Percentiles rank a stretch among this genome's conserved stretches.
These are phyloP conservation scores for Hyperoodon ampullatus DNA, from an alignment of 2,113 vertebrate genomes.

Conservation along the genomic window DNA sequence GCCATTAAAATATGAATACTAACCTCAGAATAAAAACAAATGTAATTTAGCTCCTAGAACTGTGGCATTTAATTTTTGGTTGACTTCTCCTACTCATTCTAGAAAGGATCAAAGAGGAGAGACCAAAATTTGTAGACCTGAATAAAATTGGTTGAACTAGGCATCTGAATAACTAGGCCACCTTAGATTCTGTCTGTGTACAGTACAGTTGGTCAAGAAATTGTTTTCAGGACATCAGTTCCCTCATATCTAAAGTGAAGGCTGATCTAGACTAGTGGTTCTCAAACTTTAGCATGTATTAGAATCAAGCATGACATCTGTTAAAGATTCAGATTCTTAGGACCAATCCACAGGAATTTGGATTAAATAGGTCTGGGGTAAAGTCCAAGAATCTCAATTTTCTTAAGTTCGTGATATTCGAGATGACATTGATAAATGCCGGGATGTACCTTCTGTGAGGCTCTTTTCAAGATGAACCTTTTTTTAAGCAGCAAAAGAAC, in stretches of 20 bases:
- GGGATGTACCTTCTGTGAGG: neutral
- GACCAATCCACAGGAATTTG: neutral
- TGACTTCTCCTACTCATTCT: neutral
- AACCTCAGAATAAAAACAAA: neutral
- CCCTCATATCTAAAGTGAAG: neutral
- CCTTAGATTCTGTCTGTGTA: neutral
- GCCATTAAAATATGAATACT: neutral
- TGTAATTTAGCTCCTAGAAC: neutral
- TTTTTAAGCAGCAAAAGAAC: neutral
- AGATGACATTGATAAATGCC: neutral
- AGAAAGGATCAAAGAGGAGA: neutral
- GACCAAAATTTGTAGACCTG: neutral
- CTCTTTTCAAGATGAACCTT: constrained; percentile 2
- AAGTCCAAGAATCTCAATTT: neutral
- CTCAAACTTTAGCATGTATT: neutral
- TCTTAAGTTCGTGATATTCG: neutral
- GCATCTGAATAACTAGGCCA: neutral
- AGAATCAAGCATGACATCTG: neutral
- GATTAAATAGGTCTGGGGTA: neutral
- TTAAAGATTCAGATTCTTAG: neutral
- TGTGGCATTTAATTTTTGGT: neutral
- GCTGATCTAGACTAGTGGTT: neutral
- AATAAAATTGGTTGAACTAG: neutral
- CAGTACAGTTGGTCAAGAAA: neutral
- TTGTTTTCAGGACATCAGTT: neutral